Conservation (phyloP, 2,888 invertebrate species). For the Zygothrica quintamaculata region DNA sequence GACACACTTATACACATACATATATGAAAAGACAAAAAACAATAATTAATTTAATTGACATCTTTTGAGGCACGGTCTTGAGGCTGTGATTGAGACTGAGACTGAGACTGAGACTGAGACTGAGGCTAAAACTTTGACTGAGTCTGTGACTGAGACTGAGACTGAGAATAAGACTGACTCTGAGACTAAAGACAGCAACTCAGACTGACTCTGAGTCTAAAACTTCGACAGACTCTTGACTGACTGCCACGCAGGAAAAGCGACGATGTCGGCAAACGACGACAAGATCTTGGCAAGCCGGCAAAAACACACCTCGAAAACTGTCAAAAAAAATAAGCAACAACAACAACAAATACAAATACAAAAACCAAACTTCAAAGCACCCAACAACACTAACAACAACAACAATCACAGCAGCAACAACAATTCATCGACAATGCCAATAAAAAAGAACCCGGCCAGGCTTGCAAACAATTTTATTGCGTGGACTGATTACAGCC, state of each 20-base stretch:
- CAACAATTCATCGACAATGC: constrained; percentile 49
- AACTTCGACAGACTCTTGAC: constrained; percentile 64
- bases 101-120: constrained; percentile 15
- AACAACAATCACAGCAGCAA: constrained; percentile 35
- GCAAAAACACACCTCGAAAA: constrained; percentile 75
- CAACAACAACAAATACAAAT: too few relatives aligned
- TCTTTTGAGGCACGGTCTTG: constrained; percentile 77
- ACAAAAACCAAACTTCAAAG: constrained; percentile 47
- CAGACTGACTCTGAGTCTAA: constrained; percentile 20
- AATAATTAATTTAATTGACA: constrained; percentile 84
- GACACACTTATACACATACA: background rate
- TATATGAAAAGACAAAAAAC: constrained; percentile 36
- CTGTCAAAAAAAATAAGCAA: constrained; percentile 68
- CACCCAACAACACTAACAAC: constrained; percentile 43
- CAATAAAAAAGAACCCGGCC: constrained; percentile 64
- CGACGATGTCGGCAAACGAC: constrained; percentile 70
- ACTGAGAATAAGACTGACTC: constrained; percentile 25
- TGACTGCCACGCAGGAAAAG: constrained; percentile 80
- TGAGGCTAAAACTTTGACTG: constrained; percentile 23
- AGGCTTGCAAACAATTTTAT: constrained; percentile 76
- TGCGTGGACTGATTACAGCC: constrained; percentile 82
- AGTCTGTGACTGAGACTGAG: constrained; percentile 12
- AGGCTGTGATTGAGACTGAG: constrained; percentile 23
- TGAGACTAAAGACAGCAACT: constrained; percentile 24
- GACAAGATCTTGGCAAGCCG: constrained; percentile 69